A percentile compares a stretch with the other conserved stretches of the same genome.
phyloP scores from a whole-genome alignment of 1,140 invertebrate genomes.

The Drosophila neocordata region DNA sequence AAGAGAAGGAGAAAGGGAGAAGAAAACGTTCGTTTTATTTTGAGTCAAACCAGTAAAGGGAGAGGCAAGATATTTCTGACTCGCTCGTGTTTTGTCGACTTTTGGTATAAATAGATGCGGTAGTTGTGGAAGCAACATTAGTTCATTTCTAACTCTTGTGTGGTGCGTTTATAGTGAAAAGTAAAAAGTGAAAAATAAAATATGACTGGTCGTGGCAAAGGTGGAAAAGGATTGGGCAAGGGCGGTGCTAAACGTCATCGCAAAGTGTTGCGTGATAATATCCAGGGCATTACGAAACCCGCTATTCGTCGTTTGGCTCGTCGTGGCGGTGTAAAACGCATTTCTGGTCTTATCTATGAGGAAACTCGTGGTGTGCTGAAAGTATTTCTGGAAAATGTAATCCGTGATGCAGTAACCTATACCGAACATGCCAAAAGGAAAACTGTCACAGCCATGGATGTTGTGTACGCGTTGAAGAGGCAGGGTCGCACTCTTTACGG shows the following conservation, averaged over 20 bases:
- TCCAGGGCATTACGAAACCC: constrained; percentile 88
- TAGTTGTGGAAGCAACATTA: not conserved
- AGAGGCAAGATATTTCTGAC: too few relatives aligned
- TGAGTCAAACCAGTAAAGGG: not conserved
- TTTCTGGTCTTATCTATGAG: constrained; percentile 89
- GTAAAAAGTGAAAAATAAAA: constrained; percentile 17
- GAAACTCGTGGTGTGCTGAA: constrained; percentile 89
- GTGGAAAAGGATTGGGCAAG: constrained; percentile 88
- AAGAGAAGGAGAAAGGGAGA: too few relatives aligned
- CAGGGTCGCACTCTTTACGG: constrained; percentile 89
- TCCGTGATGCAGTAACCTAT: constrained; percentile 92
- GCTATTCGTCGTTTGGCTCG: constrained; percentile 86
- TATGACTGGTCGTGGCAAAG: constrained; percentile 88
- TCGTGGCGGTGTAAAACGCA: constrained; percentile 90
- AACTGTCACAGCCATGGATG: constrained; percentile 93
- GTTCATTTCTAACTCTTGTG: not conserved
- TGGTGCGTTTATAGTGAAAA: constrained; percentile 1
- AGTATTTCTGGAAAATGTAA: constrained; percentile 92
- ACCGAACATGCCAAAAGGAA: constrained; percentile 92
- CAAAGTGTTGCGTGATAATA: constrained; percentile 88
- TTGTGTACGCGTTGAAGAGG: constrained; percentile 92
- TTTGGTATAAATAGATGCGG: not conserved
- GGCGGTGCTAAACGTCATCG: constrained; percentile 88
- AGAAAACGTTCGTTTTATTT: not conserved
- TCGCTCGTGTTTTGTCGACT: not conserved